These are phyloP conservation scores for Dasysyrphus albostriatus DNA, from an alignment of 2,888 invertebrate genomes.

Conservation along the genomic window DNA sequence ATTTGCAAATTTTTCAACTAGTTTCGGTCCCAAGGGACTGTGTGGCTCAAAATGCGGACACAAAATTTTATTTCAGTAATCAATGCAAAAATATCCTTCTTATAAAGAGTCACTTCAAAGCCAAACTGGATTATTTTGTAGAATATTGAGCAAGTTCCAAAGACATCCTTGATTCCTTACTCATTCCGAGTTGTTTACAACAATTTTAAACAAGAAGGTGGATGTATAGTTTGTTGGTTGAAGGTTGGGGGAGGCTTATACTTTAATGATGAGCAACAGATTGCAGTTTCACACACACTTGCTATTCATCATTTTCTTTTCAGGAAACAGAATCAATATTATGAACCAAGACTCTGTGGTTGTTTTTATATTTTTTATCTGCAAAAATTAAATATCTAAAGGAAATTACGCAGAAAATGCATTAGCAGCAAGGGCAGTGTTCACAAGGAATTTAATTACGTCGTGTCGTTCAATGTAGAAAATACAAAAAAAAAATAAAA, in stretches of 20 bases:
- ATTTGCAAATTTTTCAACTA: too few species aligned
- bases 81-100: too few species aligned
- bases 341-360: not conserved
- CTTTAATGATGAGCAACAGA: constrained; percentile 51
- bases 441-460: constrained; percentile 72
- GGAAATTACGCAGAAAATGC: constrained; percentile 71
- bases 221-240: not conserved
- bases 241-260: not conserved
- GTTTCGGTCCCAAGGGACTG: too few species aligned
- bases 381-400: constrained; percentile 52
- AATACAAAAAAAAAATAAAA: not conserved
- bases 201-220: not conserved
- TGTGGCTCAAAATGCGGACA: too few species aligned
- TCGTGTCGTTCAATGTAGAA: constrained; percentile 58
- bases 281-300: constrained; percentile 37
- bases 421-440: constrained; percentile 52
- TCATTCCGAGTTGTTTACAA: constrained; percentile 56
- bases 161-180: not conserved
- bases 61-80: too few species aligned
- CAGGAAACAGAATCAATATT: constrained; percentile 52
- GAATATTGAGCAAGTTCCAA: not conserved
- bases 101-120: too few species aligned
- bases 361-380: not conserved
- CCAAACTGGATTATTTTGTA: too few species aligned
- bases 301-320: constrained; percentile 53